Evolutionary conservation across 2,888 invertebrate genomes (phyloP).

Genomic region (Elegia similella): DNA sequence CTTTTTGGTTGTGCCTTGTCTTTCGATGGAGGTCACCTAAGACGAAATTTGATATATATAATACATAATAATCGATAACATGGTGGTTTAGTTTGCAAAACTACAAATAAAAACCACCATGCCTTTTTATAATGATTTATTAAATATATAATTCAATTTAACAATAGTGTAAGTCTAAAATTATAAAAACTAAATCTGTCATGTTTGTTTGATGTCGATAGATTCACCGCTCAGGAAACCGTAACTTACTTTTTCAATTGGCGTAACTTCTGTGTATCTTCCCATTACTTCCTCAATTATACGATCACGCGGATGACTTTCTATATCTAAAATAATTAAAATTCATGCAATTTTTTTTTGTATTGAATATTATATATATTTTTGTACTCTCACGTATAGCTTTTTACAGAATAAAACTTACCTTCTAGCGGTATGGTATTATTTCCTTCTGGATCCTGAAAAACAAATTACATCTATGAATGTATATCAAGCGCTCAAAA

Average conservation of each 20-base stretch:
- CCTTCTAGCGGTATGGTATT: constrained; percentile 34
- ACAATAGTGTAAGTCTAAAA: background rate
- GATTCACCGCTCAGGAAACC: constrained; percentile 38
- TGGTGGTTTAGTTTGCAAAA: constrained; percentile 38
- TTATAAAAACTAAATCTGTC: background rate
- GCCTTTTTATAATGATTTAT: constrained; percentile 21
- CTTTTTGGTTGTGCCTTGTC: constrained; percentile 16
- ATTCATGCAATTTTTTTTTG: constrained; percentile 14
- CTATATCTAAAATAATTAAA: constrained; percentile 56
- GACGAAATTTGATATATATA: constrained; percentile 28
- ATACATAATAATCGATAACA: constrained; percentile 22
- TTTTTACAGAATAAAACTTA: constrained; percentile 32
- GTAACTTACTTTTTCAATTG: constrained; percentile 60
- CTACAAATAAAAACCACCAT: constrained; percentile 53
- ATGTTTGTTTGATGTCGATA: constrained; percentile 4
- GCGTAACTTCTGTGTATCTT: constrained; percentile 45
- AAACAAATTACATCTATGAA: too few relatives aligned
- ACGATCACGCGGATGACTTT: constrained; percentile 45
- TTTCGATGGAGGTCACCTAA: constrained; percentile 36
- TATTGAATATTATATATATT: constrained; percentile 1
- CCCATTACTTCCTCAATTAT: constrained; percentile 65
- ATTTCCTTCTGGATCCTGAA: constrained; percentile 20
- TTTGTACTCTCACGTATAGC: constrained; percentile 60
- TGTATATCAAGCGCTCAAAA: too few relatives aligned
- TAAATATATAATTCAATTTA: background rate